Conservation (phyloP, 2,888 invertebrate species). For the Liopterus haemorrhoidalis region DNA sequence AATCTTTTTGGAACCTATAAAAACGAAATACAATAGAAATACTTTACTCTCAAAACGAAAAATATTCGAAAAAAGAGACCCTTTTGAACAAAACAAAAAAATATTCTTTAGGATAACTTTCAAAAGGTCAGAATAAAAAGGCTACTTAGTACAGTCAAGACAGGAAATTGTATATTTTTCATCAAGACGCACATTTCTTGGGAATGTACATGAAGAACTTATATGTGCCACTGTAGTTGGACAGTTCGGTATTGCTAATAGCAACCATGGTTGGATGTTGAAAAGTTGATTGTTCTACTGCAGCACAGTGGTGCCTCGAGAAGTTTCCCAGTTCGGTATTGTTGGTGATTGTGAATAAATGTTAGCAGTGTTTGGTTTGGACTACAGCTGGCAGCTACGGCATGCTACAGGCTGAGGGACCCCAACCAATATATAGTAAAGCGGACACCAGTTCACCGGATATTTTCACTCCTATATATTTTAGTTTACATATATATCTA, state of each 20-base stretch:
- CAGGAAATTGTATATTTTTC: neutral
- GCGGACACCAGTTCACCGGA: slow-evolving; percentile 25
- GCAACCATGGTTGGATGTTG: neutral
- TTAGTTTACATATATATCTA: no score
- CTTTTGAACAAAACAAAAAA: neutral
- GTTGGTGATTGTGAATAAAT: neutral
- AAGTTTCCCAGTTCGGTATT: slow-evolving; percentile 10
- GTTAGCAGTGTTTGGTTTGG: neutral
- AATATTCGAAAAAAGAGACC: neutral
- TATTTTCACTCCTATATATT: slow-evolving; percentile 18
- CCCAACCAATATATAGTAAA: slow-evolving; percentile 31
- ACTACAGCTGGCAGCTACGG: slow-evolving; percentile 10
- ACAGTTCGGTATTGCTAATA: neutral
- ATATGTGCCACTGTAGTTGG: slow-evolving; percentile 17
- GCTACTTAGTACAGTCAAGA: slow-evolving; percentile 10
- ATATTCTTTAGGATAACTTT: slow-evolving; percentile 20
- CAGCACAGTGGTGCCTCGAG: slow-evolving; percentile 20
- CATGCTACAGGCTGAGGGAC: slow-evolving; percentile 27
- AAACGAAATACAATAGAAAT: no score
- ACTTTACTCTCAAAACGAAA: no score
- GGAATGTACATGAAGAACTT: slow-evolving; percentile 21
- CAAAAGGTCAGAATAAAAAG: slow-evolving; percentile 19
- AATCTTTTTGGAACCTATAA: no score
- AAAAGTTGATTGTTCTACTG: slow-evolving; percentile 6
- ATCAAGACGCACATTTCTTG: slow-evolving; percentile 4